phyloP scores from a whole-genome alignment of 2,888 invertebrate genomes.

The Apotomis betuletana region DNA sequence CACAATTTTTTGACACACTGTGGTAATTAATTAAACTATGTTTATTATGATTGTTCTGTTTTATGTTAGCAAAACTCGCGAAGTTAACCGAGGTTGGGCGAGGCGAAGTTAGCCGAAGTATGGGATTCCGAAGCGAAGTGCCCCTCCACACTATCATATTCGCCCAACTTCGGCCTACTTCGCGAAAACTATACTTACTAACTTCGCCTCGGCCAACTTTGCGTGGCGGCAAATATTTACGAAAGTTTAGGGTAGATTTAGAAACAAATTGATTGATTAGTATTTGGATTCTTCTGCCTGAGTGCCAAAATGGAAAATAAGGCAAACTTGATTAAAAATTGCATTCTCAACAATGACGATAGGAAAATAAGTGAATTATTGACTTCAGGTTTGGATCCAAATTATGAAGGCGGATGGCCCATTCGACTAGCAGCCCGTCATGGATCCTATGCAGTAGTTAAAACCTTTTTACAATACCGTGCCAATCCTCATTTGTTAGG shows the following conservation, averaged over 20 bases:
- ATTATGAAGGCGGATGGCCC: constrained; percentile 75
- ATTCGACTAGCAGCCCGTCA: constrained; percentile 72
- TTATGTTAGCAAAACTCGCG: too few relatives aligned
- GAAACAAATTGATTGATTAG: background rate
- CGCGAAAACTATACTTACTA: too few relatives aligned
- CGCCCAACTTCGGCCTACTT: too few relatives aligned
- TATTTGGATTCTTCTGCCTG: background rate
- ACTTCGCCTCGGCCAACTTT: too few relatives aligned
- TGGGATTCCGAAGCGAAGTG: too few relatives aligned
- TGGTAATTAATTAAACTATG: too few relatives aligned
- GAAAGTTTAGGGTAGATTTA: constrained; percentile 17
- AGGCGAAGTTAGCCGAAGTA: too few relatives aligned
- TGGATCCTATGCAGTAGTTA: constrained; percentile 65
- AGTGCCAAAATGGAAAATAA: constrained; percentile 56
- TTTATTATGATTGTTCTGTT: too few relatives aligned
- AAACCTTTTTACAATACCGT: constrained; percentile 66
- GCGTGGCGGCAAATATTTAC: background rate
- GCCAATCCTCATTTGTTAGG: constrained; percentile 74
- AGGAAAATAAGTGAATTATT: constrained; percentile 61
- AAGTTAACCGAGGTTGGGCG: too few relatives aligned
- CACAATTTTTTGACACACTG: too few relatives aligned
- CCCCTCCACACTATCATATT: too few relatives aligned
- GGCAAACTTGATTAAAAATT: constrained; percentile 56
- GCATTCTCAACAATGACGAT: constrained; percentile 62
- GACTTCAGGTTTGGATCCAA: constrained; percentile 68